Percentiles rank a stretch among this genome's conserved stretches.
Evolutionary conservation across 2,797 vertebrate genomes (phyloP).

Genomic region (Anomalospiza imberbis): DNA sequence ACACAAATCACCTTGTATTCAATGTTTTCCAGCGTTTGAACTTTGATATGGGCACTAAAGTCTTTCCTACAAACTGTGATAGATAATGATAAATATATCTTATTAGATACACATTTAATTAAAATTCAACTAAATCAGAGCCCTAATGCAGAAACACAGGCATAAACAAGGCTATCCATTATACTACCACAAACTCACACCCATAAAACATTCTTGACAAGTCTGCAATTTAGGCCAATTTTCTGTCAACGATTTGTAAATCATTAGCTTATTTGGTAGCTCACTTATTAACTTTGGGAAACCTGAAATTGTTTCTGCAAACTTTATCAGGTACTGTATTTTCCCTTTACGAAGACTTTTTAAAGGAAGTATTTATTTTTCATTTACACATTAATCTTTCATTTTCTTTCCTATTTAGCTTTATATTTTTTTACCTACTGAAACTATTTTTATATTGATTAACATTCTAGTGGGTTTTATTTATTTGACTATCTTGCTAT

Average conservation of each 20-base stretch:
- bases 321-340: not conserved
- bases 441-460: not conserved
- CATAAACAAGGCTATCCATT: conserved; percentile 24
- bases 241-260: not conserved
- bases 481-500: not conserved
- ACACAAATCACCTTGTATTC: not conserved
- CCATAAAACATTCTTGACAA: conserved; percentile 10
- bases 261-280: not conserved
- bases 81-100: not conserved
- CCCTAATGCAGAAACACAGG: not conserved
- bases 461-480: fast-evolving
- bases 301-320: not conserved
- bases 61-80: not conserved
- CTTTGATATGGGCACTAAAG: not conserved
- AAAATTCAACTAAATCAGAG: not conserved
- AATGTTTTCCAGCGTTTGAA: not conserved
- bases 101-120: conserved; percentile 26
- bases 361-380: not conserved
- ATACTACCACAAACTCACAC: not conserved
- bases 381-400: not conserved
- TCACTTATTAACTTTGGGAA: not conserved
- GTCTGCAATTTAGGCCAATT: not conserved
- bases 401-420: not conserved
- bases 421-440: not conserved
- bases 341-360: not conserved